Evolutionary conservation across 2,113 vertebrate species (phyloP), one percentile per base, ranked within the genome.

Genomic region (Notarius lentiginosus): DNA sequence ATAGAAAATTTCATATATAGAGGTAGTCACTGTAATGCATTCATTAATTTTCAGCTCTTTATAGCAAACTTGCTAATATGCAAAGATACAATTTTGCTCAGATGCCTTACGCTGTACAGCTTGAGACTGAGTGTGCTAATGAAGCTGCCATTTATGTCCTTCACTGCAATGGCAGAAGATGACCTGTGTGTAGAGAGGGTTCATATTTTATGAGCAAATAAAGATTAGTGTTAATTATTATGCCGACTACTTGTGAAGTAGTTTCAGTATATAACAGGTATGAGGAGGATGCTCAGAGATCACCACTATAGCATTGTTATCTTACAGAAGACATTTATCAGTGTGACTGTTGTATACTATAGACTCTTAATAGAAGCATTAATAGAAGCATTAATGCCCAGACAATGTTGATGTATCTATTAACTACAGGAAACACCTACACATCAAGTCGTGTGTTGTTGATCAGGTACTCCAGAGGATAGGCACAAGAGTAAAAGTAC

Each of bases 141-240:
- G 91, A 95, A 95, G 87, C 91, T 95, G 30, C 95, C 95, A 87
- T 95, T 95, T 86, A 91, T 95, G 88, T 94, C 94, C 72, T 73
- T 93, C 86, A 95, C 90, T 58, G 95, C 93, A 87, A 94, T 94
- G 66, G 94, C 93, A 49, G 94, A 92, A 24, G 87, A 79, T 68
- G 92, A 91, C 84, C 95, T 95, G 68, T 95, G 75, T 60, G 87
- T 47, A 15, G 55, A 47, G 75, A 68, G 41, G 7, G 49, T 91
- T 81, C 72, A 10, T 61, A 68, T 47, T 83, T 49, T 24, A 56
- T 87, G 51, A 83, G 61, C 4, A 87, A 30, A 2, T 75, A 63
- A 61, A 63, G 55, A 61, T 47, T 82, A 24, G 1, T 22, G 22
- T 18, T 75, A 22, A 22, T 6, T 47, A 47, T 49, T 49, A 47